Base-by-base conservation (phyloP, 1,140 invertebrate genomes). In the Calliphora vicina region DNA sequence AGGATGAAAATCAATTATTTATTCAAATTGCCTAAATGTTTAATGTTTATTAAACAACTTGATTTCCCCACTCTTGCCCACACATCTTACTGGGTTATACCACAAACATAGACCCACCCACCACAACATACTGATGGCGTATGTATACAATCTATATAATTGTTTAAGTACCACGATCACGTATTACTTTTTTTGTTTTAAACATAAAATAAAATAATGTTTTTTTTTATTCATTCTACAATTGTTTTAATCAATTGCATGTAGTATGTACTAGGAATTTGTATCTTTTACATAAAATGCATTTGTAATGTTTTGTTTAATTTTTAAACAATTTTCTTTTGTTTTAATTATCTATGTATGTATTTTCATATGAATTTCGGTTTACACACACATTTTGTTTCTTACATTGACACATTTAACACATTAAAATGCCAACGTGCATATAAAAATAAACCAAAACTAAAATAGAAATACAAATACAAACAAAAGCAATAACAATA, bases 381-480 rank as follows among this genome's bases (percentile, higher is more conserved):
- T n/a, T 43, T 43, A 43, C 12, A 43, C 42, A 35, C 17, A 50
- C 45, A 50, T n/a, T 50, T 50, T 50, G 45, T 50, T 12, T 78
- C 15, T 78, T 43, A 43, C 74, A 78, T 78, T 78, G 74, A 78
- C 74, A 78, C 15, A 78, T 78, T 43, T 78, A 29, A 25, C 74
- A 23, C 20, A 78, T 43, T 43, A 78, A 57, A 78, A 78, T 78
- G 74, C 20, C 74, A 78, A 10, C 2, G n/a, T 67, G n/a, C 15
- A 15, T 57, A 67, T 67, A 23, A 23, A 67, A 20, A 67, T 78
- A 78, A 43, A 1, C 3, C 8, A 78, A 8, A 23, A 43, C 74
- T 4, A 76, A 35, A 76, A 76, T 15, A 73, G 25, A 23, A 25
- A 72, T 25, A 20, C 4, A 23, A 25, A 72, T 25, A 20, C 4